phyloP scores from a whole-genome alignment of 2,888 invertebrate genomes.

The Orchestes rusci region DNA sequence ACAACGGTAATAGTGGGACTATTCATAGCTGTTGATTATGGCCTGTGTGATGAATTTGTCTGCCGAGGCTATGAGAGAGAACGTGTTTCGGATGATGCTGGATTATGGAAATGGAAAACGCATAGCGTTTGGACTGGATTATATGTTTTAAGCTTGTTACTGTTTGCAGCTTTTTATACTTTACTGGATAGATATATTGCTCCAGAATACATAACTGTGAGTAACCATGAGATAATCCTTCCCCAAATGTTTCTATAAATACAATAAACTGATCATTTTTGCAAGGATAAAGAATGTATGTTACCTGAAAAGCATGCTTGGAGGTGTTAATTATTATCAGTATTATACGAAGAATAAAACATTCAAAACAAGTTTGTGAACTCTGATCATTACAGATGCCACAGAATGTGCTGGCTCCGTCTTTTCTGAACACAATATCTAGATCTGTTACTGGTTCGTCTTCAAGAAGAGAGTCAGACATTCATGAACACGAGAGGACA shows the following conservation, averaged over 20 bases:
- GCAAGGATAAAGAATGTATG: too few species aligned
- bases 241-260: conserved; percentile 4
- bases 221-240: background rate
- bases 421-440: conserved; percentile 47
- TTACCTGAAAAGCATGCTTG: too few species aligned
- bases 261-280: background rate
- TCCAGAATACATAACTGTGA: conserved; percentile 33
- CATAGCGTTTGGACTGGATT: conserved; percentile 52
- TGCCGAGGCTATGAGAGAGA: conserved; percentile 49
- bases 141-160: conserved; percentile 48
- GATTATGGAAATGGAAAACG: conserved; percentile 47
- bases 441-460: conserved; percentile 43
- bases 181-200: conserved; percentile 43
- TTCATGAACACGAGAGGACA: conserved; percentile 10
- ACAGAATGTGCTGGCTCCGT: conserved; percentile 31
- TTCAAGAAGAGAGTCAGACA: conserved; percentile 13
- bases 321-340: too few species aligned
- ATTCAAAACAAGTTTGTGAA: too few species aligned
- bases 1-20: conserved; percentile 54
- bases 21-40: conserved; percentile 55
- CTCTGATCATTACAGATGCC: too few species aligned
- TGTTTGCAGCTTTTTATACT: conserved; percentile 49
- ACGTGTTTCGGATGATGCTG: conserved; percentile 39
- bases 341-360: too few species aligned
- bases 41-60: conserved; percentile 53